phyloP scores from a whole-genome alignment of 1,140 invertebrate species.

The Cylas formicarius region DNA sequence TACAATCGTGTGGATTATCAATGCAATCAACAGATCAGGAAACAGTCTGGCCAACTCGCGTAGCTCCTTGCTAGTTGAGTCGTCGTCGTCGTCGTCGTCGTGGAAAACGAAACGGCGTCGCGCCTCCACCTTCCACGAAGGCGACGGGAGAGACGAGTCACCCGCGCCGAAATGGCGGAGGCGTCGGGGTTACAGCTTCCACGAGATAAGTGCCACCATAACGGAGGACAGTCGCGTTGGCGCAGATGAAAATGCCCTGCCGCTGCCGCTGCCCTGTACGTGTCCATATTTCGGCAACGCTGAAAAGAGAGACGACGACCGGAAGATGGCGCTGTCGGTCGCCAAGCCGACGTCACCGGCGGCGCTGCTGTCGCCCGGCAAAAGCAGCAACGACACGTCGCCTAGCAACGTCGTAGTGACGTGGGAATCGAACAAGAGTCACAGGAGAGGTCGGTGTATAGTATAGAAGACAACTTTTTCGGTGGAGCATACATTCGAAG shows the following conservation, averaged over 20 bases:
- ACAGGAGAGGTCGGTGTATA: conserved; percentile 33
- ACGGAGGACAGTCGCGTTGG: not conserved
- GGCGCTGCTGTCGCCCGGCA: conserved; percentile 26
- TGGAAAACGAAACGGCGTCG: conserved; percentile 40
- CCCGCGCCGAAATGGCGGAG: conserved; percentile 38
- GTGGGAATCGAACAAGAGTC: conserved; percentile 51
- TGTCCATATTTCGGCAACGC: conserved; percentile 69
- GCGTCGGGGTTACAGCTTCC: conserved; percentile 47
- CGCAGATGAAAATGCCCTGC: conserved; percentile 36
- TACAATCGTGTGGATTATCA: no score
- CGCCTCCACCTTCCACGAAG: conserved; percentile 50
- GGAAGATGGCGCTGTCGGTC: conserved; percentile 25
- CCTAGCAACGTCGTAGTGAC: conserved; percentile 48
- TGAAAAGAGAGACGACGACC: conserved; percentile 44
- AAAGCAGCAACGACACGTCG: conserved; percentile 28
- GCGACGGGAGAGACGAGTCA: conserved; percentile 36
- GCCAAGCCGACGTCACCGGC: conserved; percentile 33
- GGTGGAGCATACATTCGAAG: conserved; percentile 1
- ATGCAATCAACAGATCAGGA: no score
- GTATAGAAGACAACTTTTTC: not conserved
- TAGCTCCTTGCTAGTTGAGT: conserved; percentile 29
- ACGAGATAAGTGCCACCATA: conserved; percentile 31
- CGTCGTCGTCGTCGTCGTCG: conserved; percentile 21
- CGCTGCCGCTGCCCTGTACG: conserved; percentile 64
- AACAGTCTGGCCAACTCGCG: conserved; percentile 32